Evolutionary conservation across 2,113 vertebrate species (phyloP), one percentile per base, ranked within the genome.

Genomic region (Paramisgurnus dabryanus): DNA sequence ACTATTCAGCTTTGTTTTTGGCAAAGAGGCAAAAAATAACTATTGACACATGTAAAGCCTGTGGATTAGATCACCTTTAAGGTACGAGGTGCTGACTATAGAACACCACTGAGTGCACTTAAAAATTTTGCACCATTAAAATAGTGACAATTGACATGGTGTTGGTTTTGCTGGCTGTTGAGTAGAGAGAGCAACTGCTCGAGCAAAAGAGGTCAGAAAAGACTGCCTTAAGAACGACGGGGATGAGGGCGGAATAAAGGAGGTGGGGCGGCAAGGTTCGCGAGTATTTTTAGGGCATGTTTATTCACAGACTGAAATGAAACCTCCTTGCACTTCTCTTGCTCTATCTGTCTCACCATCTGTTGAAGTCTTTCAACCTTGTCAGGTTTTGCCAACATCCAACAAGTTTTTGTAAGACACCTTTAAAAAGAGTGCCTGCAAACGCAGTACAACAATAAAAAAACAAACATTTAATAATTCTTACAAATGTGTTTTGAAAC

Each of bases 261-360:
- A 78, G 67, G 40, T 70, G 82, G 64, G 67, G 61, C 70, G 40
- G 82, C 63, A 76, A 76, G 79, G 74, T 83, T 71, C 53, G 57
- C 43, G 85, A 80, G 87, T 93, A 93, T 92, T 92, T 93, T 89
- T 92, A 93, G 92, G 83, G 84, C 89, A 89, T 84, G 89, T 91
- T 91, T 93, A 91, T 93, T 93, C 90, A 89, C 83, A 86, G 91
- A 88, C 87, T 86, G 90, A 92, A 93, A 92, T 90, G 83, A 91
- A 91, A 66, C 45, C 76, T 73, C 81, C 40, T 71, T 60, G 41
- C 39, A 34, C 34, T 65, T 61, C 77, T 58, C 77, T 88, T 86
- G 73, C 84, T 49, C 87, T 85, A 45, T 76, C 18, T 68, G 78
- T 67, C 79, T 67, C 79, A 63, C 83, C 86, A 85, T 85, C 88